Percentiles rank a stretch among this genome's conserved stretches.
phyloP scores from a whole-genome alignment of 2,113 vertebrate genomes.

The Halichoerus grypus region DNA sequence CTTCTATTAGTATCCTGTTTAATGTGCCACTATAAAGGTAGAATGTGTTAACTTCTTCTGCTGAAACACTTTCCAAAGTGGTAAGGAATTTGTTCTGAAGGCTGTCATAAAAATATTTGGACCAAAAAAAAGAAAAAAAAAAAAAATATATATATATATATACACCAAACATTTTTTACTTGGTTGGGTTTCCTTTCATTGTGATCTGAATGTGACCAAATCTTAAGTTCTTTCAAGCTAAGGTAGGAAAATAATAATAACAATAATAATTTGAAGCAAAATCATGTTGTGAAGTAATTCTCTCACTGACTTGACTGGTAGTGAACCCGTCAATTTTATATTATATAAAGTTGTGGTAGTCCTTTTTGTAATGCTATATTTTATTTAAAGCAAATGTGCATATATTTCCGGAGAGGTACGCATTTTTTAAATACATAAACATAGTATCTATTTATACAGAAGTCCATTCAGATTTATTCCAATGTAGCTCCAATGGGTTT shows the following conservation, averaged over 20 bases:
- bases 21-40: not conserved
- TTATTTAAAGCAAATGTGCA: not conserved
- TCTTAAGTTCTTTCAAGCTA: not conserved
- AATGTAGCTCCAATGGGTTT: not conserved
- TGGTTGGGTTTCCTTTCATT: not conserved
- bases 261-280: not conserved
- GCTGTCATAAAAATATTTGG: not conserved
- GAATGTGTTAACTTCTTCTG: not conserved
- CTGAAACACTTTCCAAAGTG: not conserved
- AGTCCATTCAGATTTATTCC: not conserved
- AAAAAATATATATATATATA: too few relatives aligned
- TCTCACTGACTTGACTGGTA: not conserved
- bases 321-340: not conserved
- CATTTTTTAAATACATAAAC: not conserved
- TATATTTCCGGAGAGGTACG: not conserved
- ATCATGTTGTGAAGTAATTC: not conserved
- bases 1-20: not conserved
- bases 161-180: not conserved
- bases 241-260: not conserved
- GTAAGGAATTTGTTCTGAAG: not conserved
- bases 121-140: too few relatives aligned
- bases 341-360: not conserved
- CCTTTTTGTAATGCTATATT: not conserved
- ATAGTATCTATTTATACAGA: not conserved
- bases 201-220: not conserved